Base-by-base conservation (phyloP, 2,888 invertebrate genomes). In the Stratiomys singularior region DNA sequence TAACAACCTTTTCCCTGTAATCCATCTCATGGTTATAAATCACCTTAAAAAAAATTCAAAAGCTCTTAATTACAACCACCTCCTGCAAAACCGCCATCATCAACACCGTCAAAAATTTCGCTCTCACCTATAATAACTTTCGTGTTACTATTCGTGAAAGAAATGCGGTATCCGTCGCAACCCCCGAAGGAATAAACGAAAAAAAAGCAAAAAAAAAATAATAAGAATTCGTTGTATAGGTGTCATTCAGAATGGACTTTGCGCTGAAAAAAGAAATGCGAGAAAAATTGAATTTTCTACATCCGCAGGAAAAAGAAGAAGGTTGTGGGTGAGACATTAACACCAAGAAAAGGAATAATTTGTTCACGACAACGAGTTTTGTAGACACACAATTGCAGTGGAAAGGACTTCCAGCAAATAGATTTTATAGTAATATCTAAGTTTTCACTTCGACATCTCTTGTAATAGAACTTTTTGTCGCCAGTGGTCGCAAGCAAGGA, bases 1-100 rank as follows among this genome's bases (percentile, higher is more conserved):
- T 9, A 37, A 9, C 9, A 37, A 37, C 9, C 37, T 37, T 37
- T 37, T 37, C 37, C 37, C 37, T 9, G 37, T 9, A 37, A 52
- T 52, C 52, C 52, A 52, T 52, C 52, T 15, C 52, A n/a, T 13
- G 52, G 25, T 23, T 4, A 60, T 60, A 60, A 60, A 60, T 60
- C 0, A 60, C 21, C 60, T 25, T 60, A 18, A 60, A 60, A n/a
- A n/a, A 60, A 60, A 60, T 60, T 60, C 60, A 60, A 60, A 60
- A 60, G 60, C 60, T 60, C 60, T 60, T 60, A 60, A 60, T 60
- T 60, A 60, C 60, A 52, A 52, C 52, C 52, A 52, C 52, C 37
- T 37, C n/a, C n/a, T 37, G 37, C 3, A 37, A 37, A 37, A 37
- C 37, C 37, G 37, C 9, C 37, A 37, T 37, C 37, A 37, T 37